Evolutionary conservation across 2,888 invertebrate genomes (phyloP), one percentile per base, ranked within the genome.

Genomic region (Falcaria lacertinaria): DNA sequence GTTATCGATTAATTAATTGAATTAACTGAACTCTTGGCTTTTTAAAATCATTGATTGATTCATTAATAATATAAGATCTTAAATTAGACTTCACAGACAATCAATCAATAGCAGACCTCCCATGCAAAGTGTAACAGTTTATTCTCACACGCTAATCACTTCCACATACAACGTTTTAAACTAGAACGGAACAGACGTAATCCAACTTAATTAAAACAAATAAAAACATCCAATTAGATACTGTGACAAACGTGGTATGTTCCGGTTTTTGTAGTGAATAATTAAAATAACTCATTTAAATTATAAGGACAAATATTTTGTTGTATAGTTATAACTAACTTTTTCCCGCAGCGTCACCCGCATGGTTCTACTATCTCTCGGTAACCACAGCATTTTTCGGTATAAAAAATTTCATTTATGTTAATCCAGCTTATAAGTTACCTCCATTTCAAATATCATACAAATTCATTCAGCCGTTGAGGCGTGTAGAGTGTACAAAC

Each of bases 61-160:
- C 58, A 65, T 66, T 59, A 50, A 53, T 51, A 56, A 52, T 45
- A 41, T 51, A 52, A 53, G 57, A 52, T 51, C 47, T 47, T 54
- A 52, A 52, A 54, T 60, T 56, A 52, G 61, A 62, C 60, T 64
- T 59, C 54, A 57, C 60, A 55, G 60, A 64, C 61, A 68, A 76
- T 71, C 66, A 68, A 63, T 65, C 59, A 69, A 57, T 58, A 54
- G 52, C 54, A 53, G 72, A 74, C 74, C 75, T 67, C 71, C 73
- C 71, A 64, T 64, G 60, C 52, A 60, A 64, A 68, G 51, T 59
- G 55, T 66, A 67, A 62, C 68, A 66, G 64, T 69, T 57, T 60
- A 66, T 64, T 74, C 69, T 72, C 72, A 68, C 67, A 69, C 64
- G 46, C 54, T 47, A 60, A 55, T 47, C 50, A 51, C 41, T 17